Percentiles rank a stretch among this genome's conserved stretches.
These are phyloP conservation scores for Tricholaema leucomelas DNA, from an alignment of 2,113 vertebrate species.

Conservation along the genomic window DNA sequence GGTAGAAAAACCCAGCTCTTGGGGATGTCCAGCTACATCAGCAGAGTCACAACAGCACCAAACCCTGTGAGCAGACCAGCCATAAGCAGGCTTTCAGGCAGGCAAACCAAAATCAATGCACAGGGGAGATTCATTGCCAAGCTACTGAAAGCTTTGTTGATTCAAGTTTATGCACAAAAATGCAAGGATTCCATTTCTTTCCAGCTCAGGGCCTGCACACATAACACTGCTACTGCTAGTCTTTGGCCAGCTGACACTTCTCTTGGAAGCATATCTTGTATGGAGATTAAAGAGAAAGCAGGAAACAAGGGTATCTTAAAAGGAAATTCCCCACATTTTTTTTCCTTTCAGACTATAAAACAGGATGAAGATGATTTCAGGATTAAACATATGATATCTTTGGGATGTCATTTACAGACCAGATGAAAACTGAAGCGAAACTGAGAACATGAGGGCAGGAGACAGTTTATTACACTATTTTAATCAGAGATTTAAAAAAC, in stretches of 20 bases:
- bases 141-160: background rate
- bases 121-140: background rate
- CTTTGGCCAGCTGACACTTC: background rate
- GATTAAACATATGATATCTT: background rate
- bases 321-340: constrained; percentile 44
- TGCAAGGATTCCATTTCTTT: background rate
- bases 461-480: background rate
- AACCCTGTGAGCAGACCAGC: background rate
- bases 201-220: background rate
- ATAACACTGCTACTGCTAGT: background rate
- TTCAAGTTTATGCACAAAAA: background rate
- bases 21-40: background rate
- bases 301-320: constrained; percentile 30
- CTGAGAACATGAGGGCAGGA: background rate
- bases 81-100: background rate
- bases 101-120: background rate
- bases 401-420: background rate
- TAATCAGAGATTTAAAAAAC: background rate
- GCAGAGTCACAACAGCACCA: background rate
- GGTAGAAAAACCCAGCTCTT: background rate
- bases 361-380: background rate
- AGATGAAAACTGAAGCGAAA: background rate
- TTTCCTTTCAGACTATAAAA: background rate
- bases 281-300: constrained; percentile 27
- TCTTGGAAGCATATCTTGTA: background rate